Evolutionary conservation across 2,888 invertebrate species (phyloP).

Genomic region (Caradrina kadenii): DNA sequence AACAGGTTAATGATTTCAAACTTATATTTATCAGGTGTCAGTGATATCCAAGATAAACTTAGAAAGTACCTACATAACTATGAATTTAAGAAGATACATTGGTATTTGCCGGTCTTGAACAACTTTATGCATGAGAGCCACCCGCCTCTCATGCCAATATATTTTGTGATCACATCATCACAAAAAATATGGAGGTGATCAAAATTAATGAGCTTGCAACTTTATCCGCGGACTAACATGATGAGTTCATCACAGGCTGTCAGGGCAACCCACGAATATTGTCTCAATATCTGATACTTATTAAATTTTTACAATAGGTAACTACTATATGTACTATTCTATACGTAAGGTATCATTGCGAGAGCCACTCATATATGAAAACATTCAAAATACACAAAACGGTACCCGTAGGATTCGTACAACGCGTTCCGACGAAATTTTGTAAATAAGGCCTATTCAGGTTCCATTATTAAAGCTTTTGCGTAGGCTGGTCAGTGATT

Average conservation of each 20-base stretch:
- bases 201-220: slow-evolving; percentile 34
- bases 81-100: no score
- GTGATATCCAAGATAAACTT: no score
- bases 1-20: no score
- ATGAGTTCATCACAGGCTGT: neutral
- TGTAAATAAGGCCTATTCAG: slow-evolving; percentile 58
- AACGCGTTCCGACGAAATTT: slow-evolving; percentile 33
- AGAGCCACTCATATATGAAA: slow-evolving; percentile 33
- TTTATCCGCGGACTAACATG: neutral
- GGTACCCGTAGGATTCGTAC: slow-evolving; percentile 28
- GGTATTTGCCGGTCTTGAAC: neutral
- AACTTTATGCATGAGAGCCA: no score
- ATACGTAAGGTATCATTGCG: neutral
- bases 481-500: slow-evolving; percentile 56
- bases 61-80: no score
- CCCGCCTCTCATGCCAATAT: neutral
- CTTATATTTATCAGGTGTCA: no score
- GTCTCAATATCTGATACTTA: neutral
- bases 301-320: neutral
- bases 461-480: slow-evolving; percentile 65
- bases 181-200: neutral
- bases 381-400: slow-evolving; percentile 37
- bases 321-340: no score
- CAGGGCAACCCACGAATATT: neutral
- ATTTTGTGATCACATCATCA: neutral